Percentiles rank a stretch among this genome's conserved stretches.
Conservation (phyloP, 2,113 vertebrate genomes). For the Perca fluviatilis region DNA sequence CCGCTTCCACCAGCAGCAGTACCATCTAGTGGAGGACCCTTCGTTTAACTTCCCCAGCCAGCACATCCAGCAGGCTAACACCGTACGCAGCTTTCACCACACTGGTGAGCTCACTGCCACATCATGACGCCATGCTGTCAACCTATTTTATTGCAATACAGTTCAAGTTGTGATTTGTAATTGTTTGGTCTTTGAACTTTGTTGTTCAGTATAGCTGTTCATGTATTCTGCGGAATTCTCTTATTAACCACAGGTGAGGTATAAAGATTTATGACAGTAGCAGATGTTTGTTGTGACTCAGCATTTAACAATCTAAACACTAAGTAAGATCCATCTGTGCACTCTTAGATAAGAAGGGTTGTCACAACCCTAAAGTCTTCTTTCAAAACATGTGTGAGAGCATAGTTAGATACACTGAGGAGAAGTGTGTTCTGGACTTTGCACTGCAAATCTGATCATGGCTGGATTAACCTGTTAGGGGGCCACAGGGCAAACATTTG, state of each 20-base stretch:
- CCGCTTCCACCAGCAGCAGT: slow-evolving; percentile 85
- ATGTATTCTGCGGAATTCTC: slow-evolving; percentile 2
- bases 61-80: slow-evolving; percentile 86
- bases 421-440: background rate
- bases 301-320: slow-evolving; percentile 7
- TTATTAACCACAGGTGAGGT: slow-evolving; percentile 25
- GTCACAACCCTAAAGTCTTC: slow-evolving; percentile 7
- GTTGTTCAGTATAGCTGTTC: background rate
- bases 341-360: slow-evolving; percentile 26
- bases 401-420: background rate
- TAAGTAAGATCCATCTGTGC: background rate
- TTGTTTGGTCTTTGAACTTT: slow-evolving; percentile 16
- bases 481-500: background rate
- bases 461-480: background rate
- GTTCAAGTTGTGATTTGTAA: background rate
- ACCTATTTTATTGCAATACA: background rate
- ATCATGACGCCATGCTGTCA: background rate
- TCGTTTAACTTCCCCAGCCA: slow-evolving; percentile 82
- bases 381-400: background rate
- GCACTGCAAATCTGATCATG: background rate
- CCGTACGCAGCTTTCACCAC: slow-evolving; percentile 86
- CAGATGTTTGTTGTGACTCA: slow-evolving; percentile 37
- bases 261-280: slow-evolving; percentile 24
- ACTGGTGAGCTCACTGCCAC: slow-evolving; percentile 71
- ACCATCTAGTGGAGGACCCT: slow-evolving; percentile 83